Percentiles rank a stretch among this genome's conserved stretches.
Conservation (phyloP, 2,113 vertebrate species). For the Raja brachyura region DNA sequence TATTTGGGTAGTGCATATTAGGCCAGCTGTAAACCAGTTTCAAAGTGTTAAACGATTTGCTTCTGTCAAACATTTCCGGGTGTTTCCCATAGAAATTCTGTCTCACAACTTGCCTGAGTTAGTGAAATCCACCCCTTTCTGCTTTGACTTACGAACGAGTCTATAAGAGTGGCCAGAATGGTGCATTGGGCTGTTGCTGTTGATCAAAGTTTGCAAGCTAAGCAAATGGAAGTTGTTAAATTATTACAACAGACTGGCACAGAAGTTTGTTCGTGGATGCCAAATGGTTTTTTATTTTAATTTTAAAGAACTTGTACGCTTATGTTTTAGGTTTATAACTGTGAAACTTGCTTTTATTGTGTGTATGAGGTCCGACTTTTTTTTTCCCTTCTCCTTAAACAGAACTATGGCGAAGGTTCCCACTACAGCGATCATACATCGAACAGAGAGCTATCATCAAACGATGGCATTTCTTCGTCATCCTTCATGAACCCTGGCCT, state of each 20-base stretch:
- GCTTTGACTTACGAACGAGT: not conserved
- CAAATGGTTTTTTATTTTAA: not conserved
- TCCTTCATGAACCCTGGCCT: conserved; percentile 83
- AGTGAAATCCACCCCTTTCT: not conserved
- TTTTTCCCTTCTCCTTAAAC: conserved; percentile 38
- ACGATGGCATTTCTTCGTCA: conserved; percentile 62
- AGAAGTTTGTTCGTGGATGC: not conserved
- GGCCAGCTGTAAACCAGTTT: not conserved
- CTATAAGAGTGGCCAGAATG: not conserved
- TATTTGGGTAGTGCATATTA: not conserved
- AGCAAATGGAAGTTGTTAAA: not conserved
- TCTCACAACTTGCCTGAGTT: not conserved
- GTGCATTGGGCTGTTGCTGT: not conserved
- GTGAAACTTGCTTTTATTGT: not conserved
- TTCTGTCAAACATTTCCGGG: not conserved
- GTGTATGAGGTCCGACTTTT: no score
- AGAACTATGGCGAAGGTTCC: conserved; percentile 78
- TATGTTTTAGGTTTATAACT: not conserved
- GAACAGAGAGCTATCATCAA: conserved; percentile 63
- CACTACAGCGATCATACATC: conserved; percentile 71
- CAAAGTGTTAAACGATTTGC: not conserved
- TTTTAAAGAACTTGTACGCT: conserved; percentile 27
- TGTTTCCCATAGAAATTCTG: not conserved
- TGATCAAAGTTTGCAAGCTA: not conserved
- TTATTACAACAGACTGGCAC: not conserved